phyloP scores from a whole-genome alignment of 2,888 invertebrate genomes.

The Acanthosepion lycidas region DNA sequence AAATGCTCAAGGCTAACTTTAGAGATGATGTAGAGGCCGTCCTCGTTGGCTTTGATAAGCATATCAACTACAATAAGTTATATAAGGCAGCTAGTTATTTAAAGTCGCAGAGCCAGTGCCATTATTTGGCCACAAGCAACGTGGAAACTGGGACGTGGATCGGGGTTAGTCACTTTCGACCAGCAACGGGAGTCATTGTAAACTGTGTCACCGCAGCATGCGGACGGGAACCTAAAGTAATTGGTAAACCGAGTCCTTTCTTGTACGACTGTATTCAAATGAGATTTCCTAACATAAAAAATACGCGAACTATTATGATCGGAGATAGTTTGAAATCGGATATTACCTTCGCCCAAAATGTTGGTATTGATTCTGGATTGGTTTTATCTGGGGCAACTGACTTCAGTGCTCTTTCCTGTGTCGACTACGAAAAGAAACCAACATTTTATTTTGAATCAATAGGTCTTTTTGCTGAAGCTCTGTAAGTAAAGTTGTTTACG shows the following conservation, averaged over 20 bases:
- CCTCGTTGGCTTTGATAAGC: slow-evolving; percentile 93
- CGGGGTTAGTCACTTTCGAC: slow-evolving; percentile 56
- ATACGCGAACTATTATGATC: slow-evolving; percentile 60
- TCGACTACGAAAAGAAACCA: neutral
- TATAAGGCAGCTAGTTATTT: slow-evolving; percentile 93
- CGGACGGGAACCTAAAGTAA: slow-evolving; percentile 58
- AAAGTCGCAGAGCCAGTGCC: slow-evolving; percentile 77
- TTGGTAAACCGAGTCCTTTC: slow-evolving; percentile 64
- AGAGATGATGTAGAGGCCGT: slow-evolving; percentile 84
- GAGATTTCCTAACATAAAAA: slow-evolving; percentile 56
- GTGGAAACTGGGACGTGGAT: slow-evolving; percentile 58
- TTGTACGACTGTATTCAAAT: slow-evolving; percentile 61
- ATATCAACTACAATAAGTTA: slow-evolving; percentile 92
- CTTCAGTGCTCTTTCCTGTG: slow-evolving; percentile 48
- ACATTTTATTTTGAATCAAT: neutral
- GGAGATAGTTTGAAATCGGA: slow-evolving; percentile 66
- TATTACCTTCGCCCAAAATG: slow-evolving; percentile 62
- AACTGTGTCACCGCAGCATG: slow-evolving; percentile 58
- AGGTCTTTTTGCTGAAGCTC: slow-evolving; percentile 17
- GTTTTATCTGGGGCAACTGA: slow-evolving; percentile 61
- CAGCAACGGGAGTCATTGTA: slow-evolving; percentile 64
- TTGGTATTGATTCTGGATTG: slow-evolving; percentile 64
- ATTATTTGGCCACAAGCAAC: slow-evolving; percentile 90
- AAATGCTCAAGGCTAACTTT: slow-evolving; percentile 58
- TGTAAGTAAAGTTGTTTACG: neutral